Percentiles rank a stretch among this genome's conserved stretches.
Conservation (phyloP, 2,888 invertebrate species). For the Mythimna albipuncta region DNA sequence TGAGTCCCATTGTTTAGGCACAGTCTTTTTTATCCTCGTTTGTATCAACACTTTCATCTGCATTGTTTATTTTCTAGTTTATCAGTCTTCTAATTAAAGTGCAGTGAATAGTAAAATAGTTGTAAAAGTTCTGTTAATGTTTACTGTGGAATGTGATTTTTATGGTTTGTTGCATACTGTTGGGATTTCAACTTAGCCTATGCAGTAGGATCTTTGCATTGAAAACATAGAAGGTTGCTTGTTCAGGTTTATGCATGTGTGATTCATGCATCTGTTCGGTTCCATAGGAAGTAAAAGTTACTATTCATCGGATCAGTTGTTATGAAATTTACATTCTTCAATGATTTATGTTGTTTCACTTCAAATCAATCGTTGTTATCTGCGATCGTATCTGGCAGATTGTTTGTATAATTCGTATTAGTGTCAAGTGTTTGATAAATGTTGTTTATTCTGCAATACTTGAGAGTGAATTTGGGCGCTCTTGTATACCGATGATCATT, state of each 20-base stretch:
- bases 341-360: slow-evolving; percentile 46
- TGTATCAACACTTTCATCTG: slow-evolving; percentile 82
- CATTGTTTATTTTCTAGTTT: slow-evolving; percentile 79
- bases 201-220: slow-evolving; percentile 40
- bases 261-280: slow-evolving; percentile 40
- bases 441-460: slow-evolving; percentile 32
- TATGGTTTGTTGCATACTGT: slow-evolving; percentile 67
- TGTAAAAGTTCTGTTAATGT: slow-evolving; percentile 81
- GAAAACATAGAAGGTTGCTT: slow-evolving; percentile 32
- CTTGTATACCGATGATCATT: slow-evolving; percentile 37
- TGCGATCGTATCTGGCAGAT: slow-evolving; percentile 47
- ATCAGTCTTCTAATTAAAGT: slow-evolving; percentile 84
- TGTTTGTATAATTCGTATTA: slow-evolving; percentile 54
- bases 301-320: slow-evolving; percentile 31
- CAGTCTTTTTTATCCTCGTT: slow-evolving; percentile 77
- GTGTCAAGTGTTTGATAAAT: slow-evolving; percentile 60
- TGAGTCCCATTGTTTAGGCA: slow-evolving; percentile 83
- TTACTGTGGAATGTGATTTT: slow-evolving; percentile 82
- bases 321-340: slow-evolving; percentile 39
- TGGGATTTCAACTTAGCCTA: slow-evolving; percentile 31
- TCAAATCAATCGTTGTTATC: slow-evolving; percentile 54
- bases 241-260: slow-evolving; percentile 18
- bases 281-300: slow-evolving; percentile 39
- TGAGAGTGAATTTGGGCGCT: slow-evolving; percentile 32
- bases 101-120: slow-evolving; percentile 75